phyloP scores from a whole-genome alignment of 2,888 invertebrate species.

The Drosophila formosana region DNA sequence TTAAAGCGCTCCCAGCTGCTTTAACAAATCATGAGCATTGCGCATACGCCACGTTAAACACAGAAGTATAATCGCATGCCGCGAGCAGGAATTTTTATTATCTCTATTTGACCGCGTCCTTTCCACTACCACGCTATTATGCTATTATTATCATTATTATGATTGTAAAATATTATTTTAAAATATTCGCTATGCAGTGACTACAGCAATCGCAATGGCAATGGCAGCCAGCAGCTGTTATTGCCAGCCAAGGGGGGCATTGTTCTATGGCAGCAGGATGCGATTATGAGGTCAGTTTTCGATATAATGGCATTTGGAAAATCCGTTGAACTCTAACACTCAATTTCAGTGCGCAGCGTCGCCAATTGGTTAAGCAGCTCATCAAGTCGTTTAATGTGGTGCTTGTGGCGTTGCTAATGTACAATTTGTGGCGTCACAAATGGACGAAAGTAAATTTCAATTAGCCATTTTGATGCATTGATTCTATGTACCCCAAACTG shows the following conservation, averaged over 20 bases:
- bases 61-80: neutral
- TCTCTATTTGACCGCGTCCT: neutral
- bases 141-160: constrained; percentile 3
- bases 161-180: constrained; percentile 10
- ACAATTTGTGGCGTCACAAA: constrained; percentile 84
- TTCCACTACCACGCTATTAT: neutral
- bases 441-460: constrained; percentile 84
- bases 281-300: constrained; percentile 56
- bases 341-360: constrained; percentile 76
- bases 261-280: constrained; percentile 47
- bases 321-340: neutral
- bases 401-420: constrained; percentile 81
- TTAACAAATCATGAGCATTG: constrained; percentile 30
- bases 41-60: constrained; percentile 47
- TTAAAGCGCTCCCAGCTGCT: neutral
- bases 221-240: constrained; percentile 28
- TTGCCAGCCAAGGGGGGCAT: constrained; percentile 60
- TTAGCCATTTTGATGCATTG: constrained; percentile 61
- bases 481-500: constrained; percentile 40
- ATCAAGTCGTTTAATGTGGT: constrained; percentile 82
- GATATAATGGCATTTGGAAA: constrained; percentile 4
- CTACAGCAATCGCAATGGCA: constrained; percentile 32
- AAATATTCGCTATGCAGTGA: constrained; percentile 41
- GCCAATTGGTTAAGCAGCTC: constrained; percentile 75
- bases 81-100: constrained; percentile 2